Base-by-base conservation (phyloP, 2,797 vertebrate species). In the Clarias laeviceps region DNA sequence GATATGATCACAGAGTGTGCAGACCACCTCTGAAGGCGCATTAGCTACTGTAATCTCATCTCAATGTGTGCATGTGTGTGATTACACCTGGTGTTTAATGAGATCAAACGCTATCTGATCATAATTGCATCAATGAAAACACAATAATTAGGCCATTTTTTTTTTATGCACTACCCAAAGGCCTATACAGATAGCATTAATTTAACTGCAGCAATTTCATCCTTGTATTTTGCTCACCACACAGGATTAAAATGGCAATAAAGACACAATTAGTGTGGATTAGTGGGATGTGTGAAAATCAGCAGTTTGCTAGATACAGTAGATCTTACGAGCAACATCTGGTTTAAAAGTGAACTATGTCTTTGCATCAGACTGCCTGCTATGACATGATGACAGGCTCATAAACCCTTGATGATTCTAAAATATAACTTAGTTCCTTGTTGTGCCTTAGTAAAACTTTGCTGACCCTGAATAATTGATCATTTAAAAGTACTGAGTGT, bases 31-130 rank as follows among this genome's bases (percentile, higher is more conserved):
- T 79, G 59, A 54, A 45, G 70, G 34, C 45, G n/a, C 40, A 68
- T 81, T 81, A 81, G 40, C 64, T 81, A n/a, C n/a, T n/a, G n/a
- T n/a, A 68, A 81, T 81, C 80, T 68, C 17, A 81, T 66, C 37
- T 81, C 64, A 22, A 4, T 62, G 79, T 7, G 79, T 81, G 37
- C 57, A 17, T 66, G 17, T 2, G 7, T 68, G 82, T 29, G 70
- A 29, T 61, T 74, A 83, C 70, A 64, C 70, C 61, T 68, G 56
- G 80, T 32, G 64, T 66, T 81, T 66, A 81, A 81, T 68, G 18
- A 81, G 80, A 68, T 81, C 64, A 81, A 81, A 68, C 6, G 80
- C 64, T 68, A 81, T 68, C 40, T 81, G 64, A 81, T 68, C 62
- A 32, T 68, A 81, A 81, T 56, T 68, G 62, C 80, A 56, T 68